Evolutionary conservation across 2,113 vertebrate species (phyloP), one percentile per base, ranked within the genome.

Genomic region (Pseudorasbora parva): DNA sequence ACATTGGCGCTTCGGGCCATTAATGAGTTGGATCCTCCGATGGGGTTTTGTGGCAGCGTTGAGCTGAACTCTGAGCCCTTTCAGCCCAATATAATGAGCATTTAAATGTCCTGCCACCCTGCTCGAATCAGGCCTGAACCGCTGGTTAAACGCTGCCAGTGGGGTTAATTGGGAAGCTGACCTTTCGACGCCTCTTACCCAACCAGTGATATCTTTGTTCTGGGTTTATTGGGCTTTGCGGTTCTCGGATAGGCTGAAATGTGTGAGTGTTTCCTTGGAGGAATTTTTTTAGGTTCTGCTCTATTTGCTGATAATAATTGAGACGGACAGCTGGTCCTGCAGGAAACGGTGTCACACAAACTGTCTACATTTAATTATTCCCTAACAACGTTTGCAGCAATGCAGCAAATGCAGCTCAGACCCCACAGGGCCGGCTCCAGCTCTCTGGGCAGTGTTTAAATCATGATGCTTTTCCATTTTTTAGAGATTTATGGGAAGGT

Each of bases 51-150:
- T 69, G 66, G 33, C 66, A 69, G 30, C 19, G 33, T 54, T 54
- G 64, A 68, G 64, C 19, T 68, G 33, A 68, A 68, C 64, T 71
- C 47, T 75, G 25, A 54, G 15, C 49, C 56, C 73, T 76, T 71
- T 73, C 37, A 74, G 71, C 21, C 69, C 69, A 60, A 21, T 82
- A 73, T 82, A 82, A 82, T 74, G 73, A 76, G 73, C 72, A 12
- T 82, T 82, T 73, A 57, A 60, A 73, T 60, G 57, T 60, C 54
- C 69, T 49, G 51, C 19, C 51, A 21, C 51, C 51, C 51, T 21
- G 51, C 51, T 54, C 51, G 37, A 68, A 30, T 81, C 41, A 27
- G 54, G 59, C 33, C 54, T 23, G 27, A 71, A 56, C 21, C n/a
- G 25, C 66, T 41, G 25, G 30, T 57, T 59, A 72, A 72, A 71